A percentile compares a stretch with the other conserved stretches of the same genome.
Conservation (phyloP, 37 sponge, comb jelly and placozoan species). For the Beroe forskalii region DNA sequence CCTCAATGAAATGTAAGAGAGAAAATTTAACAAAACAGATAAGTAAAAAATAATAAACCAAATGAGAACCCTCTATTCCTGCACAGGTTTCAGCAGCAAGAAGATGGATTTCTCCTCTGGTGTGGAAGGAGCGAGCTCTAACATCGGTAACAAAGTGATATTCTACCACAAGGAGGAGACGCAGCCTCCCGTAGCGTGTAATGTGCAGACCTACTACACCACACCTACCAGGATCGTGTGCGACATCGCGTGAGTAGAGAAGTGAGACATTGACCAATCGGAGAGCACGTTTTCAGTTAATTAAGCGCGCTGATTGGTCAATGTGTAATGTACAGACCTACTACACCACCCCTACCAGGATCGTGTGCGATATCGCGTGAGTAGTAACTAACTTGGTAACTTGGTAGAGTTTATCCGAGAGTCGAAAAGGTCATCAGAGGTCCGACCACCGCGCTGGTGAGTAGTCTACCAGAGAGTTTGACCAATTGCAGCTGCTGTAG, state of each 20-base stretch:
- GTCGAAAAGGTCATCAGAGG: too few species aligned
- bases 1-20: too few species aligned
- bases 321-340: constrained; percentile 72
- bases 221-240: constrained; percentile 71
- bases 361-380: constrained; percentile 74
- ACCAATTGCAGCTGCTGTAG: too few species aligned
- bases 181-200: constrained; percentile 67
- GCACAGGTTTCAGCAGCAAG: constrained; percentile 25
- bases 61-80: too few species aligned
- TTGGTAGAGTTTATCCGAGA: too few species aligned
- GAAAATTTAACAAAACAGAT: too few species aligned
- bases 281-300: too few species aligned
- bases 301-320: too few species aligned
- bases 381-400: too few species aligned
- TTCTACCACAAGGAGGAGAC: constrained; percentile 50
- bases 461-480: too few species aligned
- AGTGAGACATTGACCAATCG: neutral
- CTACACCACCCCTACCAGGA: constrained; percentile 66
- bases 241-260: constrained; percentile 68
- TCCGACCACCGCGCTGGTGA: too few species aligned
- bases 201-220: constrained; percentile 70
- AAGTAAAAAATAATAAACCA: too few species aligned
- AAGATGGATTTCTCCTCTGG: neutral
- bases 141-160: constrained; percentile 69
- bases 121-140: neutral